phyloP scores from a whole-genome alignment of 1,140 invertebrate genomes.

The Leptonema lineaticorne region DNA sequence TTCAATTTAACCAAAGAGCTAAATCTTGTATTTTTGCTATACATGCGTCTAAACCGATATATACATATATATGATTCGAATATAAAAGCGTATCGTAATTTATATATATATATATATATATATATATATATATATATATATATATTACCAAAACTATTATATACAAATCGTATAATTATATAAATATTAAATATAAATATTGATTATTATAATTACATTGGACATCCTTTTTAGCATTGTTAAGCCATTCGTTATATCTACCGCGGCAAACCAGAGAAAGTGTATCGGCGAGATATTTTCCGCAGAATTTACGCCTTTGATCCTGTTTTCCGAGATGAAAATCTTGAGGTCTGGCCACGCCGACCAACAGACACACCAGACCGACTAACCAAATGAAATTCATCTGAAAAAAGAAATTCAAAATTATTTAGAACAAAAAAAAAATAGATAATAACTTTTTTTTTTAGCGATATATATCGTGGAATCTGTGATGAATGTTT shows the following conservation, averaged over 20 bases:
- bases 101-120: background rate
- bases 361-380: conserved; percentile 29
- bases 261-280: conserved; percentile 19
- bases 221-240: conserved; percentile 23
- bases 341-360: background rate
- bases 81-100: no score
- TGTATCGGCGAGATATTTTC: conserved; percentile 20
- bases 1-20: no score
- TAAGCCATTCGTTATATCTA: background rate
- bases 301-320: conserved; percentile 13
- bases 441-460: no score
- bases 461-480: no score
- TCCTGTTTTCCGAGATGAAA: background rate
- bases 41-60: no score
- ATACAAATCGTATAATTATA: background rate
- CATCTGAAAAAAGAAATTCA: conserved; percentile 29
- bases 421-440: background rate
- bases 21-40: no score
- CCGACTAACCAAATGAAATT: conserved; percentile 32
- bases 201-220: conserved; percentile 23
- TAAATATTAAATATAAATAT: background rate
- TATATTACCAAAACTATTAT: background rate
- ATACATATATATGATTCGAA: no score
- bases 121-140: background rate
- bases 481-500: no score